Evolutionary conservation across 2,888 invertebrate genomes (phyloP).

Genomic region (Neoaliturus tenellus): DNA sequence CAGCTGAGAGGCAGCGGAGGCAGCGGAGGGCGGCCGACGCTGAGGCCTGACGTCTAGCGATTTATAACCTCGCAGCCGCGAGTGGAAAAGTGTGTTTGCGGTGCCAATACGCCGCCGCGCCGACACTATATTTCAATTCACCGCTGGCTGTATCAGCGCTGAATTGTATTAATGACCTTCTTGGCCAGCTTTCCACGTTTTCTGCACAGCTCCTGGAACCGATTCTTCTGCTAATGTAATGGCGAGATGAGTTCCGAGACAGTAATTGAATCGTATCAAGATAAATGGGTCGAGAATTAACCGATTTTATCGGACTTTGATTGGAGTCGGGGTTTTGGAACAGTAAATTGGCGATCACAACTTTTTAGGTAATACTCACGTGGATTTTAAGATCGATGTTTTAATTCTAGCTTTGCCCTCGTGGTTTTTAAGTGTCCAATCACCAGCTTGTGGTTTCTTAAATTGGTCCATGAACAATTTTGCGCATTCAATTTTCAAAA

Average conservation of each 20-base stretch:
- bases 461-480: no score
- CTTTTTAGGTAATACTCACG: no score
- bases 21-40: no score
- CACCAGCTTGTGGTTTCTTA: no score
- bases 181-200: conserved; percentile 27
- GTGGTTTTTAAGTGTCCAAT: no score
- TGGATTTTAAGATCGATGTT: no score
- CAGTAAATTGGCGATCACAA: no score
- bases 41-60: conserved; percentile 48
- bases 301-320: no score
- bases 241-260: conserved; percentile 2
- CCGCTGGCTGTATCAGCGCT: conserved; percentile 41
- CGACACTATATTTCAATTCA: conserved; percentile 55
- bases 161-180: conserved; percentile 53
- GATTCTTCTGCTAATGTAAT: conserved; percentile 18
- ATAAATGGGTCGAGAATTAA: not conserved
- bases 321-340: not conserved
- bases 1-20: conserved; percentile 12
- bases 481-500: no score
- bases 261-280: not conserved
- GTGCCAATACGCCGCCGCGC: conserved; percentile 51
- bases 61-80: conserved; percentile 49
- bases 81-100: conserved; percentile 60
- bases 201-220: conserved; percentile 24
- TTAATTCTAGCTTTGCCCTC: no score